A percentile compares a stretch with the other conserved stretches of the same genome.
phyloP scores from a whole-genome alignment of 2,888 invertebrate species.

The Drosophila pullipes region DNA sequence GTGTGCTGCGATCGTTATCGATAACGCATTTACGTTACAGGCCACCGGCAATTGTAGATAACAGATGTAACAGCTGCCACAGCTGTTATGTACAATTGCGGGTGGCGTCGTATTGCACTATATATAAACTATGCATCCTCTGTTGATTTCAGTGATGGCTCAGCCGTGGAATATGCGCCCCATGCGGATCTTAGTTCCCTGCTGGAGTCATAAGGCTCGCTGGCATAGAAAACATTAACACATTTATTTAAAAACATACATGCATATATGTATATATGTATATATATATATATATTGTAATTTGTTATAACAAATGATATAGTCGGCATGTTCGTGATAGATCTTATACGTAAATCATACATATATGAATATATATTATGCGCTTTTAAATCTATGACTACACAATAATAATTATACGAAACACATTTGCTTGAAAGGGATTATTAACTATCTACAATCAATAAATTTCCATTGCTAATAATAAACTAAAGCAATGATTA shows the following conservation, averaged over 20 bases:
- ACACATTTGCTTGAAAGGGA: background rate
- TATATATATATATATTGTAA: constrained; percentile 1
- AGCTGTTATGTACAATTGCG: background rate
- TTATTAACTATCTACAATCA: constrained; percentile 40
- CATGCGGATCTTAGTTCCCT: constrained; percentile 89
- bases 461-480: constrained; percentile 8
- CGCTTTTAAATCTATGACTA: constrained; percentile 33
- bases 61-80: background rate
- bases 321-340: constrained; percentile 34
- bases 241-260: constrained; percentile 27
- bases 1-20: constrained; percentile 53
- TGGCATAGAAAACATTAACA: constrained; percentile 26
- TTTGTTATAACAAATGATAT: constrained; percentile 20
- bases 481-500: background rate
- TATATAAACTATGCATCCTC: background rate
- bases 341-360: constrained; percentile 28
- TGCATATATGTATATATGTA: constrained; percentile 8
- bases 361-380: background rate
- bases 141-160: constrained; percentile 86
- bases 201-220: constrained; percentile 36
- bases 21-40: background rate
- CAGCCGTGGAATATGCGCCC: constrained; percentile 86
- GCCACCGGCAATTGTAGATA: too few relatives aligned
- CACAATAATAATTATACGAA: constrained; percentile 6
- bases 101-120: background rate